Percentiles rank a stretch among this genome's conserved stretches.
phyloP scores from a whole-genome alignment of 2,797 vertebrate species.

The Dendrocincla tyrannina region DNA sequence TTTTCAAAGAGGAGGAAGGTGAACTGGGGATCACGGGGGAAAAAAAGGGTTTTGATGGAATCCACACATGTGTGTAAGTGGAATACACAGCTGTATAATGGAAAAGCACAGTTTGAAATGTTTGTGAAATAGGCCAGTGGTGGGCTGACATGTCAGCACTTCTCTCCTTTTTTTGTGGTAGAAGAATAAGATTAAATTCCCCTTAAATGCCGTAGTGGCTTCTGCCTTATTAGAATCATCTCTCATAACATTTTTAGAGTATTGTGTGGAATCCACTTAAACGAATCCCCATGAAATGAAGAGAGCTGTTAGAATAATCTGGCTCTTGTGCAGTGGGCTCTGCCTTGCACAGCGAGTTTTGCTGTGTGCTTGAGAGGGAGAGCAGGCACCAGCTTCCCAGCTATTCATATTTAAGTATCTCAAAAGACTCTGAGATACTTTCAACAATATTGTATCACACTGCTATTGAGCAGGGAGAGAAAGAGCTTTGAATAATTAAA shows the following conservation, averaged over 20 bases:
- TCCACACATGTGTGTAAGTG: not conserved
- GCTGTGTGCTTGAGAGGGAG: not conserved
- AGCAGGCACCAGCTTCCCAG: constrained; percentile 34
- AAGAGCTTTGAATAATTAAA: constrained; percentile 71
- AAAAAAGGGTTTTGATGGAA: not conserved
- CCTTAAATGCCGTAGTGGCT: constrained; percentile 40
- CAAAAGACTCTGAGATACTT: constrained; percentile 30
- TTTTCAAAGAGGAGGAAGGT: not conserved
- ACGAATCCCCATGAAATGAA: constrained; percentile 55
- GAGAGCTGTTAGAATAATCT: constrained; percentile 58
- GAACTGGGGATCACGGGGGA: not conserved
- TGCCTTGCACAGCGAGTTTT: constrained; percentile 15
- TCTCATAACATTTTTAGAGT: constrained; percentile 62
- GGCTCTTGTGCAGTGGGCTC: constrained; percentile 13
- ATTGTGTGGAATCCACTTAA: constrained; percentile 65
- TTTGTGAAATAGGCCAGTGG: constrained; percentile 33
- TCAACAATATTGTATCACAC: constrained; percentile 47
- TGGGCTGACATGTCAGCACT: constrained; percentile 67
- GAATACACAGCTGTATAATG: not conserved
- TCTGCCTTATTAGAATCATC: constrained; percentile 71
- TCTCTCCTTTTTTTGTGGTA: constrained; percentile 53
- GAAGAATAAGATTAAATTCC: constrained; percentile 68
- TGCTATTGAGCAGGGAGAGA: constrained; percentile 60
- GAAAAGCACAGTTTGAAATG: constrained; percentile 40
- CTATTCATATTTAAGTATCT: constrained; percentile 52